Conservation (phyloP, 2,888 invertebrate genomes). For the Pristionchus fissidentatus region DNA sequence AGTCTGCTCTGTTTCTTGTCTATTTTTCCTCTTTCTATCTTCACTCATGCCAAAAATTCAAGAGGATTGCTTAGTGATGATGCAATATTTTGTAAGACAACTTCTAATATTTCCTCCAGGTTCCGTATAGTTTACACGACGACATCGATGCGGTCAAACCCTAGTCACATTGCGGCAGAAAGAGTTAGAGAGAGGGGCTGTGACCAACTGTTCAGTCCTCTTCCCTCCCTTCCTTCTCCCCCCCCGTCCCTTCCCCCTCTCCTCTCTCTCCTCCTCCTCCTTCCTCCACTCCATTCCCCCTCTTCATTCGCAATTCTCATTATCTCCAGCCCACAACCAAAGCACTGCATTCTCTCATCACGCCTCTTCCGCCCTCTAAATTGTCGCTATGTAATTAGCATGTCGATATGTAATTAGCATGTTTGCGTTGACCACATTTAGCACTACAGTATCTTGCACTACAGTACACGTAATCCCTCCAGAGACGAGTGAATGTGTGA, state of each 20-base stretch:
- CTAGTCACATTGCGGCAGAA: not conserved
- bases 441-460: no score
- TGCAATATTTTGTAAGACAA: no score
- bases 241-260: not conserved
- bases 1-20: no score
- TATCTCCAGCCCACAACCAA: conserved; percentile 5
- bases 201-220: conserved; percentile 27
- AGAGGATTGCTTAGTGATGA: no score
- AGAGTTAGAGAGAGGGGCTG: not conserved
- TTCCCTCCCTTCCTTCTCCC: not conserved
- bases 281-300: not conserved
- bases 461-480: no score
- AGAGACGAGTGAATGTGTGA: no score
- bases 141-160: conserved; percentile 1
- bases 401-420: no score
- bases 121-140: not conserved
- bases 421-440: no score
- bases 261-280: conserved; percentile 10
- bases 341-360: not conserved
- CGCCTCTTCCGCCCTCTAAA: not conserved
- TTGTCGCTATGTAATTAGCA: no score
- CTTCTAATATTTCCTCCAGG: no score
- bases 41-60: no score
- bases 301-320: not conserved
- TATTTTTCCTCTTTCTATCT: not conserved